Conservation (phyloP, 2,888 invertebrate species). For the Argyresthia goedartella region DNA sequence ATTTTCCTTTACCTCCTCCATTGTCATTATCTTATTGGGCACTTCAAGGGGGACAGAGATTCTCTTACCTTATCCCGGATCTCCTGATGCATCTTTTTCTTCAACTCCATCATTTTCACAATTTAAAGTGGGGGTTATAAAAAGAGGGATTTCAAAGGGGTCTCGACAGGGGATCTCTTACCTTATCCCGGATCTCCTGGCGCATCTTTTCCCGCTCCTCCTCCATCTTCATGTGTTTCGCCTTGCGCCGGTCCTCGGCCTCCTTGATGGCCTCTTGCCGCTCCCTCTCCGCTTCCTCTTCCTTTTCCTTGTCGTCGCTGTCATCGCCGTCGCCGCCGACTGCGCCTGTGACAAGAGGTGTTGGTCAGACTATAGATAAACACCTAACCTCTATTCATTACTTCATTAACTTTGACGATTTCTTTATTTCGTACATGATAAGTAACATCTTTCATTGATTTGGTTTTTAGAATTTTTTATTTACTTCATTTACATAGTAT, state of each 20-base stretch:
- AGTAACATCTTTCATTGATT: too few relatives aligned
- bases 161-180: slow-evolving; percentile 45
- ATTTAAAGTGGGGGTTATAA: too few relatives aligned
- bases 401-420: too few relatives aligned
- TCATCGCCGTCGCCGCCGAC: slow-evolving; percentile 92
- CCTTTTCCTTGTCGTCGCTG: slow-evolving; percentile 97
- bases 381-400: too few relatives aligned
- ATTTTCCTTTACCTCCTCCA: too few relatives aligned
- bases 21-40: too few relatives aligned
- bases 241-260: slow-evolving; percentile 98
- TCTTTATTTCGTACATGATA: too few relatives aligned
- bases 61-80: slow-evolving; percentile 95
- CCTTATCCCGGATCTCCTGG: slow-evolving; percentile 99
- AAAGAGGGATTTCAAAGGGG: too few relatives aligned
- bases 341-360: slow-evolving; percentile 73
- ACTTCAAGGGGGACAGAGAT: too few relatives aligned
- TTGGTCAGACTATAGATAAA: too few relatives aligned
- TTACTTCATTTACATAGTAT: too few relatives aligned
- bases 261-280: slow-evolving; percentile 97
- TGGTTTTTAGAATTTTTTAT: too few relatives aligned
- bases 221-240: slow-evolving; percentile 99
- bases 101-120: slow-evolving; percentile 96
- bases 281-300: slow-evolving; percentile 98
- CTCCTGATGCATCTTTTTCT: slow-evolving; percentile 99
- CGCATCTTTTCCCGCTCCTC: slow-evolving; percentile 99